A percentile compares a stretch with the other conserved stretches of the same genome.
These are phyloP conservation scores for Leucoptera coffeella DNA, from an alignment of 2,888 invertebrate genomes.

Conservation along the genomic window DNA sequence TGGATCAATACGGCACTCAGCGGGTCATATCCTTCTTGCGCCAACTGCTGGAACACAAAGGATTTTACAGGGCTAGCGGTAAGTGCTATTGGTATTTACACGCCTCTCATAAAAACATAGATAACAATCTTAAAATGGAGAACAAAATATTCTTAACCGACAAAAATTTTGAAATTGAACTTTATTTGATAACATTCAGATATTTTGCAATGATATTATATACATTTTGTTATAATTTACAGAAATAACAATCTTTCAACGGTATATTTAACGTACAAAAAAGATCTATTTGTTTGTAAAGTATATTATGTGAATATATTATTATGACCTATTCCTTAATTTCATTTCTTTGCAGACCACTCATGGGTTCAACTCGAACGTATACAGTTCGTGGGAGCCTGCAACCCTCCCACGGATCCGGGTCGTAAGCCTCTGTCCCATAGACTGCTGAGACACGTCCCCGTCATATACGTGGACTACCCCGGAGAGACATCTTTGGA, in stretches of 20 bases:
- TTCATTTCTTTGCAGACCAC: constrained; percentile 63
- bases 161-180: too few species aligned
- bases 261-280: too few species aligned
- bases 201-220: too few species aligned
- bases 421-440: constrained; percentile 94
- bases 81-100: constrained; percentile 9
- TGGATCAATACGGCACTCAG: constrained; percentile 97
- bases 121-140: too few species aligned
- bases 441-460: constrained; percentile 85
- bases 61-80: constrained; percentile 77
- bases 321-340: too few species aligned
- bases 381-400: constrained; percentile 99
- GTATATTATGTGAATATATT: too few species aligned
- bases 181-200: too few species aligned
- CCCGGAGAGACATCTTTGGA: constrained; percentile 96
- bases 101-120: too few species aligned
- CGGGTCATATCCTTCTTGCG: constrained; percentile 98
- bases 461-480: constrained; percentile 98
- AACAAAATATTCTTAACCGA: too few species aligned
- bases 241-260: too few species aligned
- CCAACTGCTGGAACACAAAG: constrained; percentile 94
- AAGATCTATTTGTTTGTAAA: too few species aligned
- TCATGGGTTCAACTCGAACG: constrained; percentile 96
- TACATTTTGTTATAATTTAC: too few species aligned
- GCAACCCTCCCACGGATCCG: constrained; percentile 99